Evolutionary conservation across 2,113 vertebrate genomes (phyloP), one percentile per base, ranked within the genome.

Genomic region (Misgurnus anguillicaudatus): DNA sequence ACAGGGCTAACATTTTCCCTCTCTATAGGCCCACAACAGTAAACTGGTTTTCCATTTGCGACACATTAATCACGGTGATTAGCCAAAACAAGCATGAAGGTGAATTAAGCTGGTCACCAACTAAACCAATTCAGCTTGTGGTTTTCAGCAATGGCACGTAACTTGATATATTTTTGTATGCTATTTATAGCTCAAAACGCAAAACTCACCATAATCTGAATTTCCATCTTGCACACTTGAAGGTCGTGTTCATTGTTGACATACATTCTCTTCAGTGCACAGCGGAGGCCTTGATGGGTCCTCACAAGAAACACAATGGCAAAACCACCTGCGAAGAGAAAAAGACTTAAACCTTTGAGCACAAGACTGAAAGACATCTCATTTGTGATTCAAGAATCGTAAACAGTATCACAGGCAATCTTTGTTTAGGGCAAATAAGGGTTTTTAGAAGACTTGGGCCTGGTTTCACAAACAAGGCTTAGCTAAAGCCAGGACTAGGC

Each of bases 211-310:
- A 98, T 98, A 86, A 99, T 98, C 82, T 99, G 98, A 88, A 99
- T 98, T 86, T 99, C 98, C 85, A 95, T 92, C 84, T 98, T 95
- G 95, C 97, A 99, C 87, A 99, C 92, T 81, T 97, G 94, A 79
- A 99, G 90, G 87, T 99, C 98, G 0, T 98, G 91, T 83, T 99
- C 98, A 0, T 97, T 97, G 87, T 99, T 99, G 89, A 99, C 98
- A 3, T 98, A 99, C 98, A 99, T 98, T 82, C 97, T 92, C 92
- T 99, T 99, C 63, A 99, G 93, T 77, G 98, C 98, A 86, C 97
- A 97, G 21, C 96, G 96, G 81, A 95, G 83, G 14, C 95, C 95
- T 80, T 95, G 97, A 91, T 95, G 95, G 9, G 96, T 97, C 80
- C 94, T 95, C 81, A 98, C 97, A 76, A 99, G 91, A 86, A 98